Conservation (phyloP, 2,888 invertebrate species). For the Heteromyza rotundicornis region DNA sequence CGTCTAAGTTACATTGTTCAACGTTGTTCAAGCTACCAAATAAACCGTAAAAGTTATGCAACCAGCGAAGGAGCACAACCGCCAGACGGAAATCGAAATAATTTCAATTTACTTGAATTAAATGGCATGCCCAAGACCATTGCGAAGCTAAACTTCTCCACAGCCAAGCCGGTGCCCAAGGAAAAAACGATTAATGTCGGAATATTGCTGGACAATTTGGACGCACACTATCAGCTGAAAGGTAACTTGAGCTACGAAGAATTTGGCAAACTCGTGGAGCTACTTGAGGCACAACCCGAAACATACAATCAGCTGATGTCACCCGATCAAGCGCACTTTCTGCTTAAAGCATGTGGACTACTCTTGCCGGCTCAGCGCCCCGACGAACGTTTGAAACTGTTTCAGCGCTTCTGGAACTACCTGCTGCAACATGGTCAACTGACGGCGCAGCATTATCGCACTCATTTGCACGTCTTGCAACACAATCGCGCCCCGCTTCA, state of each 20-base stretch:
- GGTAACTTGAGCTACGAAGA: constrained; percentile 40
- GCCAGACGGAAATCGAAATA: neutral
- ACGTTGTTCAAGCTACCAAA: neutral
- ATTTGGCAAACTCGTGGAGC: constrained; percentile 41
- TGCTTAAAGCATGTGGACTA: constrained; percentile 66
- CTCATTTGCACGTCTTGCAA: constrained; percentile 67
- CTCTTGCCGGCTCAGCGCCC: constrained; percentile 64
- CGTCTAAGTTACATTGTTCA: neutral
- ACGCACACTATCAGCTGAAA: constrained; percentile 40
- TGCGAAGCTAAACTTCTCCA: neutral
- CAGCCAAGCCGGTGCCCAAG: neutral
- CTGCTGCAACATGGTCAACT: constrained; percentile 56
- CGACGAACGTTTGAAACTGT: constrained; percentile 63
- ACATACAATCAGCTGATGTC: constrained; percentile 25
- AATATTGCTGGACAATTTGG: constrained; percentile 38
- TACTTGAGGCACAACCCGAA: constrained; percentile 30
- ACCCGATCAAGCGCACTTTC: constrained; percentile 45
- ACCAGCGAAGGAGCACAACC: neutral
- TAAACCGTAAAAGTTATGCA: neutral
- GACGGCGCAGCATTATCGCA: constrained; percentile 62
- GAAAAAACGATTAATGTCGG: constrained; percentile 18
- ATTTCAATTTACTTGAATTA: neutral
- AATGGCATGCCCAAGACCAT: neutral
- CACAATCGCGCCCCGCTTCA: constrained; percentile 66
- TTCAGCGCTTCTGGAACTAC: constrained; percentile 66